These are phyloP conservation scores for Hyphantria cunea DNA, from an alignment of 1,140 invertebrate species.

Conservation along the genomic window DNA sequence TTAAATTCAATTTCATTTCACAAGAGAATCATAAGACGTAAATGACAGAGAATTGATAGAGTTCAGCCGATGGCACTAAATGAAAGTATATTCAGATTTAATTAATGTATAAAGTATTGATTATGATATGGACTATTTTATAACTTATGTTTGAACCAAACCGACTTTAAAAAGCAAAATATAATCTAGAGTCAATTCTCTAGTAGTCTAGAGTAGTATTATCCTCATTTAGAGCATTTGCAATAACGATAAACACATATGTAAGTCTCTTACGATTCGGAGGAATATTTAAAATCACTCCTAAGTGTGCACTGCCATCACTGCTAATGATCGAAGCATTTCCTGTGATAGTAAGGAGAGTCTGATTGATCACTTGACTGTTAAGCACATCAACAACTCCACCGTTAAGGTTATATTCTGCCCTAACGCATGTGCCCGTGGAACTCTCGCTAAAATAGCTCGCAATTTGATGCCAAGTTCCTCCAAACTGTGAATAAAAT, in stretches of 20 bases:
- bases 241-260: not conserved
- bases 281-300: slow-evolving; percentile 47
- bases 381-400: slow-evolving; percentile 49
- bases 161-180: too few species aligned
- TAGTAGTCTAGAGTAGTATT: too few species aligned
- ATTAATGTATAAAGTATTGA: too few species aligned
- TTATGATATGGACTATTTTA: too few species aligned
- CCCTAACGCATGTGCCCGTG: slow-evolving; percentile 48
- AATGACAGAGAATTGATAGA: too few species aligned
- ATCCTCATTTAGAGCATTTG: too few species aligned
- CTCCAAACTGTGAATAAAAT: slow-evolving; percentile 53
- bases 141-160: too few species aligned
- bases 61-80: too few species aligned
- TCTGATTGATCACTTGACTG: slow-evolving; percentile 56
- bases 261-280: slow-evolving; percentile 36
- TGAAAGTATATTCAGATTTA: too few species aligned
- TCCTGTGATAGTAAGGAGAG: slow-evolving; percentile 49
- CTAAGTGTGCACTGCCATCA: slow-evolving; percentile 50
- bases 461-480: slow-evolving; percentile 65
- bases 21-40: too few species aligned
- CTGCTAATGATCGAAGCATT: slow-evolving; percentile 43
- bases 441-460: slow-evolving; percentile 58
- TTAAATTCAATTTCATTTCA: too few species aligned
- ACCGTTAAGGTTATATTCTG: slow-evolving; percentile 45
- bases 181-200: too few species aligned